Evolutionary conservation across 1,140 invertebrate species (phyloP), one percentile per base, ranked within the genome.

Genomic region (Hormaphis cornu): DNA sequence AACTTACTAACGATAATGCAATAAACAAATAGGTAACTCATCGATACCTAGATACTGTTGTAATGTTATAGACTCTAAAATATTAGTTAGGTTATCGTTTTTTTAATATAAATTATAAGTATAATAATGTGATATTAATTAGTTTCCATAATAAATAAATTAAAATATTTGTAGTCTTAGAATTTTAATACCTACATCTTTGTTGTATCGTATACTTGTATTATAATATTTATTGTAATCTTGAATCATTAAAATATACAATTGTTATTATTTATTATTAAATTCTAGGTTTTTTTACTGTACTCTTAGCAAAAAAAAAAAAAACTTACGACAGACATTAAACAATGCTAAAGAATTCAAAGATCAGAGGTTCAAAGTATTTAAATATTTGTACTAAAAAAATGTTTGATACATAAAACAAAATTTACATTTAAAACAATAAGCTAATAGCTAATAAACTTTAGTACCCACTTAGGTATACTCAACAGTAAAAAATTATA

Each of bases 201-300:
- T 66, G 61, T 66, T 66, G 44, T 66, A 35, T 66, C 50, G 61
- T 61, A 33, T 9, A 58, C n/a, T n/a, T 40, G 24, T 28, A 53
- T 28, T 53, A 37, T 44, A 61, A 28, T 61, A 61, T 44, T 44
- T 50, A 33, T 33, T 48, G 20, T 20, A 33, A 28, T 63, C 42
- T 33, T 66, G 50, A 44, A 44, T 14, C 14, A 44, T 42, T 61
- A 14, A 10, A 61, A 42, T 26, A 61, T n/a, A 42, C 14, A 59
- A 61, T 61, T 61, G 58, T 61, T 61, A 61, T 61, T 61, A 61
- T 61, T 61, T 61, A 61, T 61, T 14, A 53, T n/a, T n/a, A 28
- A 30, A 53, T 28, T 53, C 4, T 33, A 33, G 30, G 30, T 33
- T 33, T 4, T 33, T 33, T 33, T 33, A 33, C 9, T 33, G 9